These are phyloP conservation scores for Capitulum mitella DNA, from an alignment of 2,888 invertebrate species.

Conservation along the genomic window DNA sequence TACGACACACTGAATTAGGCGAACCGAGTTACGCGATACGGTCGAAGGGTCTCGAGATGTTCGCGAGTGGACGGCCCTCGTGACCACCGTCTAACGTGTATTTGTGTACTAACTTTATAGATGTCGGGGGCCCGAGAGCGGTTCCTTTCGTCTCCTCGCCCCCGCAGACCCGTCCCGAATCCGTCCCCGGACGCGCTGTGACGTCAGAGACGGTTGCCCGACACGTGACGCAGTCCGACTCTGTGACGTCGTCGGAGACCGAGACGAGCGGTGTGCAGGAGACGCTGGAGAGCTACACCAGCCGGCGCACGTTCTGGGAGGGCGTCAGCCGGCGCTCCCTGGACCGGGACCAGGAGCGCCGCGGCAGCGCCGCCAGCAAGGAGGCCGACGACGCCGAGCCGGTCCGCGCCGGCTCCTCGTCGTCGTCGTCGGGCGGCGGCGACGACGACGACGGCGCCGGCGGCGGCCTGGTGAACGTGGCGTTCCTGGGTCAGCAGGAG, in stretches of 20 bases:
- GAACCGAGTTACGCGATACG: too few species aligned
- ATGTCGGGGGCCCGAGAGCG: neutral
- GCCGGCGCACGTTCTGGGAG: neutral
- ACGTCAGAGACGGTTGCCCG: neutral
- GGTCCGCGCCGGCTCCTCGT: neutral
- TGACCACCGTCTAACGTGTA: neutral
- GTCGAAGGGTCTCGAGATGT: too few species aligned
- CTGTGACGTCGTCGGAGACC: neutral
- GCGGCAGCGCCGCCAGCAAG: neutral
- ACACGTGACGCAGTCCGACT: neutral
- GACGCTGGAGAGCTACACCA: neutral
- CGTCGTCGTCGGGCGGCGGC: neutral
- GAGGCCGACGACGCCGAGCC: neutral
- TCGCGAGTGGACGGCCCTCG: neutral
- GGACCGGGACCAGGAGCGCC: neutral
- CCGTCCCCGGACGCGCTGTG: neutral
- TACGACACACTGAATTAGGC: neutral
- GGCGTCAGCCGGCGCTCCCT: neutral
- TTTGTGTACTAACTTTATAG: slow-evolving; percentile 20
- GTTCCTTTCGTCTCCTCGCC: neutral
- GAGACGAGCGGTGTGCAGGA: neutral
- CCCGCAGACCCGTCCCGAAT: neutral
- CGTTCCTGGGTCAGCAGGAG: neutral
- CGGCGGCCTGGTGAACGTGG: neutral
- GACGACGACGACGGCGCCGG: neutral